Conservation (phyloP, 2,113 vertebrate species). For the Phalacrocorax brasilianus region DNA sequence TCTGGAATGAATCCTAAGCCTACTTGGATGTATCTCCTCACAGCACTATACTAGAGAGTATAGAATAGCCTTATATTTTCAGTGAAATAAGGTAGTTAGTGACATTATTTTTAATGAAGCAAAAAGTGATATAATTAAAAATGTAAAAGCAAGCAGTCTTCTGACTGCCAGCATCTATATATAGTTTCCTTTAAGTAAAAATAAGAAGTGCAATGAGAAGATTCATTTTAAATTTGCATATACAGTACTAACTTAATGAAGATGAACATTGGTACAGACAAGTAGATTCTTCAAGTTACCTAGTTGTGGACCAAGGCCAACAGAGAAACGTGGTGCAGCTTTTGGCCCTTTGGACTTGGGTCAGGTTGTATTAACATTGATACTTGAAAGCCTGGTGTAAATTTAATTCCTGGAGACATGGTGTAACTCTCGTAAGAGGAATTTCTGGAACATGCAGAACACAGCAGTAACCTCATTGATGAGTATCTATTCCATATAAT, state of each 20-base stretch:
- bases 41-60: background rate
- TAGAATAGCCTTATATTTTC: background rate
- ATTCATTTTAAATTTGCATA: background rate
- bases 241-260: background rate
- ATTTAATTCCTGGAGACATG: background rate
- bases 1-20: background rate
- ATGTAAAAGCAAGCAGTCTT: background rate
- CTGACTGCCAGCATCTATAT: background rate
- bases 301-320: background rate
- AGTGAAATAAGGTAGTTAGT: background rate
- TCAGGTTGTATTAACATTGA: background rate
- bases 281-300: background rate
- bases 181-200: background rate
- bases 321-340: background rate
- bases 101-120: background rate
- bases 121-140: background rate
- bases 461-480: background rate
- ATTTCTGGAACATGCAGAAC: background rate
- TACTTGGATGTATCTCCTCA: background rate
- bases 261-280: fast-evolving
- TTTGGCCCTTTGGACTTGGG: background rate
- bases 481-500: background rate
- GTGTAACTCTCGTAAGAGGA: background rate
- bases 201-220: background rate
- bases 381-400: background rate